Base-by-base conservation (phyloP, 1,140 invertebrate species). In the Lineus longissimus region DNA sequence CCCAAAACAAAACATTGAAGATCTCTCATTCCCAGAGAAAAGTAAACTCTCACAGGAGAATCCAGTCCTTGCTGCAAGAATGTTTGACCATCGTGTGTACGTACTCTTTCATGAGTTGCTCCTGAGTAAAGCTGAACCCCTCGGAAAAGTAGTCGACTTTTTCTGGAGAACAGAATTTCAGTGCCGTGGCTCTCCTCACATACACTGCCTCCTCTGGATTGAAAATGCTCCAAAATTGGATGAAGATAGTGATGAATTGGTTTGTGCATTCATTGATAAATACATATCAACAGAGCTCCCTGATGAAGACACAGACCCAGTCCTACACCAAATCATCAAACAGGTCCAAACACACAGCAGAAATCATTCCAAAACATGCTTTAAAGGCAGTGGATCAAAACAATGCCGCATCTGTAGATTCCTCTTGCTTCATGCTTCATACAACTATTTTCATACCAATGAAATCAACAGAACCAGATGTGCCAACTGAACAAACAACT, bases 161-260 rank as follows among this genome's bases (percentile, higher is more conserved):
- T 69, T 63, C 36, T 57, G 59, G 17, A 25, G 64, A 29, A 56
- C 54, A n/a, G 67, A 69, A 58, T 66, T 66, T 43, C 67, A 66
- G 22, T 40, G 47, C 19, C 40, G 67, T 22, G 67, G 67, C 0
- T 63, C 61, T 7, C 47, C 47, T 7, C 47, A 51, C n/a, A 27
- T 51, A 7, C 47, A 51, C 25, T 19, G 19, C 9, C 47, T 51
- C 19, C 9, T 51, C 4, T 51, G 47, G 47, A 27, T 51, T 23
- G 25, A 51, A 51, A 6, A 51, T 27, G 47, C 47, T 7, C 47
- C 47, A 6, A 51, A 51, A 51, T 51, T 27, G 25, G 47, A 27
- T 23, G 25, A 7, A 23, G n/a, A 51, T n/a, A 27, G 4, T 29
- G 55, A 57, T 27, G 55, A 29, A 19, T 6, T 29, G 11, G 30